These are phyloP conservation scores for Euplagia quadripunctaria DNA, from an alignment of 2,888 invertebrate species.

Conservation along the genomic window DNA sequence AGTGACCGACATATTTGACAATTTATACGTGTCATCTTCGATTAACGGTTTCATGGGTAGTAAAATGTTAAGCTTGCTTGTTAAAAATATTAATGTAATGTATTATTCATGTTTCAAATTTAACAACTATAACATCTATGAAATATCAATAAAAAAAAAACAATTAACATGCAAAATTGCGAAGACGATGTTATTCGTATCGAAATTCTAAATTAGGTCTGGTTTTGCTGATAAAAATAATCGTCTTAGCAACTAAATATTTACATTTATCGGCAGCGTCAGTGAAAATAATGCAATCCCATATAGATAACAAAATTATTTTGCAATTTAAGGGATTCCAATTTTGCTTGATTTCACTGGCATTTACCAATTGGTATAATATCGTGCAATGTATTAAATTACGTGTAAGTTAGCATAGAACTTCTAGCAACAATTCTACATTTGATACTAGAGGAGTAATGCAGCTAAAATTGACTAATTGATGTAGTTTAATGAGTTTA, in stretches of 20 bases:
- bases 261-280: slow-evolving; percentile 49
- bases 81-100: slow-evolving; percentile 39
- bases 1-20: slow-evolving; percentile 66
- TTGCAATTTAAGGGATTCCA: slow-evolving; percentile 52
- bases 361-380: slow-evolving; percentile 49
- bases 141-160: slow-evolving; percentile 29
- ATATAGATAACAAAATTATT: slow-evolving; percentile 50
- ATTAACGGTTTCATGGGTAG: slow-evolving; percentile 31
- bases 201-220: slow-evolving; percentile 28
- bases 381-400: slow-evolving; percentile 46
- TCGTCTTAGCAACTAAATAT: slow-evolving; percentile 45
- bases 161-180: slow-evolving; percentile 52
- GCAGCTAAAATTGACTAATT: neutral
- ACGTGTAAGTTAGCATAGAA: slow-evolving; percentile 29
- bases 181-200: slow-evolving; percentile 35
- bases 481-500: neutral
- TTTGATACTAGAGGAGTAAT: neutral
- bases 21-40: slow-evolving; percentile 43
- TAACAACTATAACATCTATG: slow-evolving; percentile 17
- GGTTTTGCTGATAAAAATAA: slow-evolving; percentile 32
- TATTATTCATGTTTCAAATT: slow-evolving; percentile 30
- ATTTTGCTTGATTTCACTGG: slow-evolving; percentile 62
- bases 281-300: slow-evolving; percentile 52
- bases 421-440: slow-evolving; percentile 7
- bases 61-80: slow-evolving; percentile 46